These are phyloP conservation scores for Tauraco erythrolophus DNA, from an alignment of 2,113 vertebrate species.

Conservation along the genomic window DNA sequence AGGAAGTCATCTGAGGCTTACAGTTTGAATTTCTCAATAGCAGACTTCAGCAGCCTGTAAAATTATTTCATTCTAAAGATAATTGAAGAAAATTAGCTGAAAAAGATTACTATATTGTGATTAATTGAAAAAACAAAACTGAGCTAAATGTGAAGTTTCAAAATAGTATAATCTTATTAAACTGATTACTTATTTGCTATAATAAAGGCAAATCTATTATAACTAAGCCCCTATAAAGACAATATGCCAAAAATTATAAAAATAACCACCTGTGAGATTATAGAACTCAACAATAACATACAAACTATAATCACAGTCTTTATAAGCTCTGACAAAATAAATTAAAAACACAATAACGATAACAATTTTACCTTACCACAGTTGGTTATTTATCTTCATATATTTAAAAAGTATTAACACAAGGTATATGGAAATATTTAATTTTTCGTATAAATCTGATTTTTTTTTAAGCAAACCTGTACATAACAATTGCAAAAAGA, in stretches of 20 bases:
- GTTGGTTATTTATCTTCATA: not conserved
- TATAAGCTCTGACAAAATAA: not conserved
- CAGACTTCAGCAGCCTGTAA: not conserved
- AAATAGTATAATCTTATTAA: constrained; percentile 21
- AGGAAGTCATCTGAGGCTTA: not conserved
- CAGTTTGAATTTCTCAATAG: not conserved
- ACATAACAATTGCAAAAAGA: not conserved
- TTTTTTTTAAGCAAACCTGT: not conserved
- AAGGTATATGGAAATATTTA: not conserved
- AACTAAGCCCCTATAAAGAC: not conserved
- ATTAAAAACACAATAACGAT: not conserved
- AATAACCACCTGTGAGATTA: not conserved
- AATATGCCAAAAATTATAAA: not conserved
- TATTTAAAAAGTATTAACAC: not conserved
- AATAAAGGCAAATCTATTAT: not conserved
- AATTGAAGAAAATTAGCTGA: not conserved
- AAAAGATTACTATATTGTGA: not conserved
- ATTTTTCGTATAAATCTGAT: not conserved
- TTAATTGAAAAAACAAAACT: constrained; percentile 31
- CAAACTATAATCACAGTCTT: not conserved
- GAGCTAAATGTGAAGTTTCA: not conserved
- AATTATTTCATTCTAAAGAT: not conserved
- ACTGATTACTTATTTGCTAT: not conserved
- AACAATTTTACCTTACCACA: not conserved
- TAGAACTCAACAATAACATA: not conserved